Conservation (phyloP, 2,113 vertebrate species). For the Spea multiplicata region DNA sequence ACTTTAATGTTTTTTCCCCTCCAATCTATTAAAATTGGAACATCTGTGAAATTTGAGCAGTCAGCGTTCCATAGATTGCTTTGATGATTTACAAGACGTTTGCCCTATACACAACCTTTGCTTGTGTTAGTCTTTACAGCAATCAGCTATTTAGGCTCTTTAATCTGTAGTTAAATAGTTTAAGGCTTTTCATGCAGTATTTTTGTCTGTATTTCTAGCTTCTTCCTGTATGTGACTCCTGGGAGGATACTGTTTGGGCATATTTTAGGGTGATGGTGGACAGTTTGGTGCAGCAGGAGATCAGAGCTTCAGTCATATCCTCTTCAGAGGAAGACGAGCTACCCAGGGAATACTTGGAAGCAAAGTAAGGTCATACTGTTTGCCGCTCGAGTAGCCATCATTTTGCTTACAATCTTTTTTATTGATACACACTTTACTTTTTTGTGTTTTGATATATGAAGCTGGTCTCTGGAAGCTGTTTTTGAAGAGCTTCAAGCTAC, state of each 20-base stretch:
- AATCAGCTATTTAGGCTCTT: no score
- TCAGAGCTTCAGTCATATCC: slow-evolving; percentile 79
- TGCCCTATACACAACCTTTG: no score
- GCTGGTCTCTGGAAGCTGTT: slow-evolving; percentile 93
- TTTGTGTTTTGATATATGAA: slow-evolving; percentile 54
- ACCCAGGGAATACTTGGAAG: slow-evolving; percentile 86
- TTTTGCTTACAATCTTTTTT: not conserved
- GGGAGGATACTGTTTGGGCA: slow-evolving; percentile 96
- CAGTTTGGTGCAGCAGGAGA: slow-evolving; percentile 90
- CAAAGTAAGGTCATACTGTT: slow-evolving; percentile 72
- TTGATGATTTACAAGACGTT: no score
- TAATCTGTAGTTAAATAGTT: no score
- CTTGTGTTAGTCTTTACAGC: no score
- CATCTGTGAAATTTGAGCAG: no score
- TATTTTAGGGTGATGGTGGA: slow-evolving; percentile 96
- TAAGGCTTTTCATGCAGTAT: slow-evolving; percentile 5
- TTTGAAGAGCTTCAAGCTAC: slow-evolving; percentile 96
- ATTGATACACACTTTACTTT: not conserved
- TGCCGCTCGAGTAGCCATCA: not conserved
- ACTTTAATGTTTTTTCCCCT: no score
- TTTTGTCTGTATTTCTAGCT: slow-evolving; percentile 64
- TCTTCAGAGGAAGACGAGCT: slow-evolving; percentile 81
- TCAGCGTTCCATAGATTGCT: no score
- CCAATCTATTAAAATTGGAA: no score
- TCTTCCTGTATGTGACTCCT: slow-evolving; percentile 89